Percentiles rank a stretch among this genome's conserved stretches.
Conservation (phyloP, 1,140 invertebrate genomes). For the Drosophila prosaltans region DNA sequence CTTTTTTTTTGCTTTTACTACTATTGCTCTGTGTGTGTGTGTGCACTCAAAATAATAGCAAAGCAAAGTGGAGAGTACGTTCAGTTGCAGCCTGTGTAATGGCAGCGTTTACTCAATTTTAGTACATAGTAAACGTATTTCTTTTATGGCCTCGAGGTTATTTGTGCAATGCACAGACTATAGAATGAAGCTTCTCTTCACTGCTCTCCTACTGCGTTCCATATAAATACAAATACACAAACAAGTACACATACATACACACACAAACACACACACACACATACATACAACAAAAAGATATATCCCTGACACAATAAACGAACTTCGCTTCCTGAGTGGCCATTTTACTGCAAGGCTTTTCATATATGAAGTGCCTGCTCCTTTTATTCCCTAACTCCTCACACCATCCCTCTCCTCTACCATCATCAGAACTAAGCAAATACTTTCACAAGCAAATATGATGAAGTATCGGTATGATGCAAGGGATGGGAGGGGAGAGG, state of each 20-base stretch:
- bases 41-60: conserved; percentile 75
- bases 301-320: conserved; percentile 79
- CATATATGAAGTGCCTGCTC: conserved; percentile 33
- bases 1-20: conserved; percentile 64
- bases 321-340: conserved; percentile 78
- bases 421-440: conserved; percentile 61
- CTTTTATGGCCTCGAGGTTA: conserved; percentile 73
- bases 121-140: conserved; percentile 79
- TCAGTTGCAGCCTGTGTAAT: conserved; percentile 64
- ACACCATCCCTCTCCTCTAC: neutral
- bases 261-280: conserved; percentile 56
- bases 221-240: conserved; percentile 49
- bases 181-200: conserved; percentile 1
- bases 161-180: conserved; percentile 63
- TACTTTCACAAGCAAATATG: conserved; percentile 72
- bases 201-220: conserved; percentile 36
- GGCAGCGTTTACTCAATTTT: conserved; percentile 80
- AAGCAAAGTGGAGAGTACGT: conserved; percentile 22
- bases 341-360: conserved; percentile 77
- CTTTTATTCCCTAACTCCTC: neutral
- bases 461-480: conserved; percentile 53
- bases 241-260: conserved; percentile 52
- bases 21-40: conserved; percentile 48
- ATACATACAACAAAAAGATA: conserved; percentile 26
- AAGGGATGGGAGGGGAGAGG: neutral